Evolutionary conservation across 2,888 invertebrate genomes (phyloP), one percentile per base, ranked within the genome.

Genomic region (Scaptomyza tumidula): DNA sequence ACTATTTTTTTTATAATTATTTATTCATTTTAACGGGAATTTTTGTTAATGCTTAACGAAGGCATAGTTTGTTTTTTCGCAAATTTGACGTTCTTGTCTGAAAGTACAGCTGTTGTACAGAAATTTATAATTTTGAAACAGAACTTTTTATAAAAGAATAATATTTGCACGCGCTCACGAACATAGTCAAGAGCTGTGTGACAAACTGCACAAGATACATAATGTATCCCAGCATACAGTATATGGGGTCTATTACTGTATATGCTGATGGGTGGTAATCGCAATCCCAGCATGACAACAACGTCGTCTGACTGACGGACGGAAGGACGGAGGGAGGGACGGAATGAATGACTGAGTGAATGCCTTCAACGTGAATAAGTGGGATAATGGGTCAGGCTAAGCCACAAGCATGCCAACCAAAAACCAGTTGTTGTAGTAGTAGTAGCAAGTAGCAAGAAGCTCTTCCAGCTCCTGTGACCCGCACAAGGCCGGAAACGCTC

Each of bases 361-460:
- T 88, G 83, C 83, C 88, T 86, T 88, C 83, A 86, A 82, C 83
- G 81, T 86, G 84, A 78, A 79, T 88, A 85, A 85, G 89, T 85
- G 77, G 85, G 70, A 88, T 85, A 85, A 85, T 85, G 84, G 85
- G 85, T 85, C 85, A 85, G 87, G 71, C 85, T 86, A 84, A 88
- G 88, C 86, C 83, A 75, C 83, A 86, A 86, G 88, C 75, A 75
- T 37, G 52, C 27, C 52, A 66, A 60, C 88, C 53, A 63, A 64
- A 64, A 29, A 45, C 46, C 46, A 46, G 46, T 31, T 14, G 29
- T 31, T 14, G 29, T 11, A 14, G 46, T 1, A 1, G 16, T 33
- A 10, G 13, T 19, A n/a, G 19, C 6, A 35, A 35, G 19, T 71
- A 82, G n/a, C n/a, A n/a, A n/a, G 77, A 80, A 63, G 83, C 80